These are phyloP conservation scores for Corbicula japonica DNA, from an alignment of 2,888 invertebrate species.

Conservation along the genomic window DNA sequence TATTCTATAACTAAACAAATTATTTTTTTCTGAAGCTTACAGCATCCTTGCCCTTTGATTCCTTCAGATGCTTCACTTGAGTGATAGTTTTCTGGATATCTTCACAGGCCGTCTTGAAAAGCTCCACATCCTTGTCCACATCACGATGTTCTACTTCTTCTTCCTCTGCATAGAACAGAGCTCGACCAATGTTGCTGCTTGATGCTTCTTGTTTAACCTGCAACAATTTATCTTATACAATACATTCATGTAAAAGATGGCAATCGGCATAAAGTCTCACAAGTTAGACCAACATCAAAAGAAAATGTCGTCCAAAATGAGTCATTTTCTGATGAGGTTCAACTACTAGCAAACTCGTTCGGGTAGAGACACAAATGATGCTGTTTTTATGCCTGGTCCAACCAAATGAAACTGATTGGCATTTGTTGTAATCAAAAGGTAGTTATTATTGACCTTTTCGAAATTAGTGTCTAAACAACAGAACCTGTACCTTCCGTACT, in stretches of 20 bases:
- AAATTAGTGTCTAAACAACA: too few species aligned
- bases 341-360: background rate
- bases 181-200: conserved; percentile 24
- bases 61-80: conserved; percentile 88
- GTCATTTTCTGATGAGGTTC: background rate
- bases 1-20: too few species aligned
- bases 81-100: conserved; percentile 91
- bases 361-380: background rate
- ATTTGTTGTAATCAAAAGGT: too few species aligned
- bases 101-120: conserved; percentile 91
- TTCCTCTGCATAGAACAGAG: conserved; percentile 89
- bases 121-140: conserved; percentile 90
- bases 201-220: conserved; percentile 29
- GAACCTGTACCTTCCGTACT: too few species aligned
- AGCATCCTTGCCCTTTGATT: conserved; percentile 51
- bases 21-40: too few species aligned
- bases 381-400: background rate
- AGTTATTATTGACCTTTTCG: too few species aligned
- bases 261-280: too few species aligned
- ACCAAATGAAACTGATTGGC: too few species aligned
- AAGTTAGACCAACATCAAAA: too few species aligned
- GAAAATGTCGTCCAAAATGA: background rate
- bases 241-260: too few species aligned
- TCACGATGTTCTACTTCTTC: conserved; percentile 90
- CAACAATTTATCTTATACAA: background rate